Percentiles rank a stretch among this genome's conserved stretches.
These are phyloP conservation scores for Menura novaehollandiae DNA, from an alignment of 2,113 vertebrate species.

Conservation along the genomic window DNA sequence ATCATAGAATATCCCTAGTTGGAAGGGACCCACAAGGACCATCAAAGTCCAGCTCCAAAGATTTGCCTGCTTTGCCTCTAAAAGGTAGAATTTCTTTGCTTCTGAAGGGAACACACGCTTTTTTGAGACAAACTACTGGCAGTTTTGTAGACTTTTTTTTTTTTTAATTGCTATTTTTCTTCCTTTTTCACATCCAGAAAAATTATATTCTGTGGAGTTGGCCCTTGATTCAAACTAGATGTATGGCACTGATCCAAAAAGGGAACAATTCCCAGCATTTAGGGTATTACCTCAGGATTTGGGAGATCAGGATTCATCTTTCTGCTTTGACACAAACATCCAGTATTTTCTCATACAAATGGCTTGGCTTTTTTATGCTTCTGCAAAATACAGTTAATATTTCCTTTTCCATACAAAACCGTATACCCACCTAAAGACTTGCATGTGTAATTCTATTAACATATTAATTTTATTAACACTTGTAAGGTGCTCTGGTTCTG, in stretches of 20 bases:
- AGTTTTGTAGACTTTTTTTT: neutral
- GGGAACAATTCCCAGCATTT: neutral
- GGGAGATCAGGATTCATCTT: neutral
- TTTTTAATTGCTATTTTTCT: neutral
- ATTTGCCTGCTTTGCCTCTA: neutral
- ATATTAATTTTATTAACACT: neutral
- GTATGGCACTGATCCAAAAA: neutral
- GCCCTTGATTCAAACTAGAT: neutral
- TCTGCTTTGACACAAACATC: neutral
- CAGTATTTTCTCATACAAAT: neutral
- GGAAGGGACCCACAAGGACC: neutral
- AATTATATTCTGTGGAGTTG: neutral
- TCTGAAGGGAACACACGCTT: rapidly evolving
- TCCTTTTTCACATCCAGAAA: neutral
- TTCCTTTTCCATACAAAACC: neutral
- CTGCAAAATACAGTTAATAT: neutral
- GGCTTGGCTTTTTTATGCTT: neutral
- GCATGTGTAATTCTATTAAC: neutral
- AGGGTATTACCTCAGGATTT: neutral
- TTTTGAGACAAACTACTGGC: neutral
- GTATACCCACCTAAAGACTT: neutral
- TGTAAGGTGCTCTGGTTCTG: neutral
- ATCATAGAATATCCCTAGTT: neutral
- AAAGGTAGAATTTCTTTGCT: neutral
- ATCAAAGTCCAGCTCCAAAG: neutral